Evolutionary conservation across 2,888 invertebrate species (phyloP).

Genomic region (Ariolimax columbianus): DNA sequence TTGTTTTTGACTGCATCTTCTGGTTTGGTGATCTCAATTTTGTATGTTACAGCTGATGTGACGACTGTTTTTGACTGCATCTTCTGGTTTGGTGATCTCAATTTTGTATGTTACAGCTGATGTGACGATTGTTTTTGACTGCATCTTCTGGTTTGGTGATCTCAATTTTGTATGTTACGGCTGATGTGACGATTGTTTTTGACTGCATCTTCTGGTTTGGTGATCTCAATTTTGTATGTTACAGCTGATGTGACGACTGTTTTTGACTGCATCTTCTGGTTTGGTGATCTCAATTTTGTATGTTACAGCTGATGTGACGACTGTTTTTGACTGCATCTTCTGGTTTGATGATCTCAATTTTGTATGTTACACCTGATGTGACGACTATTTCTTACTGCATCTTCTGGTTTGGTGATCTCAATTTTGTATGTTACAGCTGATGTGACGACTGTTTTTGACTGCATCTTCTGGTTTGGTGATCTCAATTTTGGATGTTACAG

Average conservation of each 20-base stretch:
- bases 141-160: constrained; percentile 97
- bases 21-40: constrained; percentile 91
- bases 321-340: constrained; percentile 94
- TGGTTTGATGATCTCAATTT: constrained; percentile 98
- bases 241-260: constrained; percentile 89
- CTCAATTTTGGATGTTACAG: constrained; percentile 87
- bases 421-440: constrained; percentile 79
- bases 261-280: constrained; percentile 96
- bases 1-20: constrained; percentile 94
- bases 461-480: constrained; percentile 97
- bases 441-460: constrained; percentile 94
- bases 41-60: constrained; percentile 82
- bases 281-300: constrained; percentile 93
- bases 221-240: constrained; percentile 81
- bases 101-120: constrained; percentile 85
- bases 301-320: constrained; percentile 86
- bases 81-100: constrained; percentile 97
- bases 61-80: constrained; percentile 95
- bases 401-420: background rate
- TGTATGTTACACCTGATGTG: constrained; percentile 46
- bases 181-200: constrained; percentile 92
- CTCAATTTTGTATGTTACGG: constrained; percentile 85
- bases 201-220: constrained; percentile 98
- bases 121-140: constrained; percentile 94
- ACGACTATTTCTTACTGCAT: background rate